Percentiles rank a stretch among this genome's conserved stretches.
Evolutionary conservation across 2,888 invertebrate species (phyloP).

Genomic region (Drosophila cognata): DNA sequence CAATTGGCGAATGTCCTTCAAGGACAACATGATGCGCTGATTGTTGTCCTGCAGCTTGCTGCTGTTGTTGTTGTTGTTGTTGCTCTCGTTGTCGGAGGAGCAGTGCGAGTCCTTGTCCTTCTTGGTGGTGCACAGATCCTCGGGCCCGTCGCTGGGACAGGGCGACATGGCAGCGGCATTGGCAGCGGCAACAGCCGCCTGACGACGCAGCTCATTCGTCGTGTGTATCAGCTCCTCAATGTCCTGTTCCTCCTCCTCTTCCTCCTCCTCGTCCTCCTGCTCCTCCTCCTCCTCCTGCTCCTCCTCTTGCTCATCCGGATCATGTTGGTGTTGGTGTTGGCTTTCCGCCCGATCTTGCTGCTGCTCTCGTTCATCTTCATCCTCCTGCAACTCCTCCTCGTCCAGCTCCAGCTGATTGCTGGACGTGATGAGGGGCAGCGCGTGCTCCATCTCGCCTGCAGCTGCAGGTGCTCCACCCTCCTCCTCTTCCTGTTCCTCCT

Average conservation of each 20-base stretch:
- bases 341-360: conserved; percentile 12
- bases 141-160: conserved; percentile 82
- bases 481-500: conserved; percentile 3
- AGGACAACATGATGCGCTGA: conserved; percentile 84
- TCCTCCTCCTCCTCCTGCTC: conserved; percentile 31
- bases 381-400: conserved; percentile 33
- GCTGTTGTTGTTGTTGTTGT: conserved; percentile 81
- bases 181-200: conserved; percentile 75
- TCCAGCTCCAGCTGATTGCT: conserved; percentile 30
- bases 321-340: neutral
- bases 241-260: conserved; percentile 78
- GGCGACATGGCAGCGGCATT: conserved; percentile 77
- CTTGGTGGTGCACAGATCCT: conserved; percentile 84
- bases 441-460: conserved; percentile 7
- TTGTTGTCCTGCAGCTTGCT: conserved; percentile 83
- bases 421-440: conserved; percentile 7
- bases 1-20: conserved; percentile 85
- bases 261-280: conserved; percentile 27
- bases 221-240: conserved; percentile 82
- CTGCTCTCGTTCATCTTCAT: conserved; percentile 43
- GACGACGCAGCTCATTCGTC: conserved; percentile 79
- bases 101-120: conserved; percentile 69
- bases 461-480: conserved; percentile 17
- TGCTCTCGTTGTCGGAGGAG: conserved; percentile 69
- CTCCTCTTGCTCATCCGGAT: conserved; percentile 15